phyloP scores from a whole-genome alignment of 2,888 invertebrate species.

The Osedax frankpressi region DNA sequence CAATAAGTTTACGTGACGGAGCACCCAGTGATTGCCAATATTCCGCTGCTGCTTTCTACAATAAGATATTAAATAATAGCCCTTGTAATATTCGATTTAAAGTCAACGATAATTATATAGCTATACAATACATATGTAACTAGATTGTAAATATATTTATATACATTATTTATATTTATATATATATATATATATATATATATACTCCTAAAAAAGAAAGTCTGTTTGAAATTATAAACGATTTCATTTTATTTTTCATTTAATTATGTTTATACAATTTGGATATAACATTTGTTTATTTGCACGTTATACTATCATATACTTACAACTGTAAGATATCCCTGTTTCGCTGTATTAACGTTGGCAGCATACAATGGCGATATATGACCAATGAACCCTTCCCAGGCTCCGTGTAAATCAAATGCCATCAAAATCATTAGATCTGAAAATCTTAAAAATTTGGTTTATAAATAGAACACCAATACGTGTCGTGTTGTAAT shows the following conservation, averaged over 20 bases:
- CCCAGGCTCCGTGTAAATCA: slow-evolving; percentile 11
- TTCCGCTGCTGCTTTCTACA: slow-evolving; percentile 6
- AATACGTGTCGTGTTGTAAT: no score
- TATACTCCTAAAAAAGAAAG: not conserved
- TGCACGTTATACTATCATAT: no score
- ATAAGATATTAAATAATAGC: not conserved
- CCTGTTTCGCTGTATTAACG: not conserved
- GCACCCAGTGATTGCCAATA: not conserved
- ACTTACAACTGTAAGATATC: slow-evolving; percentile 11
- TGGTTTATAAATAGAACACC: no score
- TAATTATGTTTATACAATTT: no score
- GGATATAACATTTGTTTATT: no score
- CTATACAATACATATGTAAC: not conserved
- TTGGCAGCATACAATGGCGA: slow-evolving; percentile 1
- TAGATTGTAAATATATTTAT: no score
- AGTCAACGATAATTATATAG: no score
- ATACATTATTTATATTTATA: not conserved
- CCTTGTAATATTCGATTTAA: no score
- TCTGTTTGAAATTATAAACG: not conserved
- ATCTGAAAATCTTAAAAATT: no score
- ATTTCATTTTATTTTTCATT: no score
- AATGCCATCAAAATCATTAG: slow-evolving; percentile 5
- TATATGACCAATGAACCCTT: slow-evolving; percentile 7
- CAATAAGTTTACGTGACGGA: not conserved
- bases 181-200: not conserved